A percentile compares a stretch with the other conserved stretches of the same genome.
Conservation (phyloP, 2,888 invertebrate genomes). For the Eristalinus sepulchralis region DNA sequence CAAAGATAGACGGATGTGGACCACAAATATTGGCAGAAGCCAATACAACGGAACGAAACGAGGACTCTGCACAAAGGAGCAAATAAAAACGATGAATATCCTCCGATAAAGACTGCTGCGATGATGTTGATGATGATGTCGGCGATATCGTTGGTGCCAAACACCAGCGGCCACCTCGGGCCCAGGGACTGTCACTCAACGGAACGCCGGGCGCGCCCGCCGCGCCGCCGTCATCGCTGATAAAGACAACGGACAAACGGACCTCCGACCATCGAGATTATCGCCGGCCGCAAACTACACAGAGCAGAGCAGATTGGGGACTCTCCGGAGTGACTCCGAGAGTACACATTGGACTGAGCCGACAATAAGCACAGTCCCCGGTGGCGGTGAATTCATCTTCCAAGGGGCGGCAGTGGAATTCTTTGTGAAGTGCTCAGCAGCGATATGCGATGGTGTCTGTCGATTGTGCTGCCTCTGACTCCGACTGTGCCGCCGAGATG, state of each 20-base stretch:
- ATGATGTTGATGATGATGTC: conserved; percentile 30
- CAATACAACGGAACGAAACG: conserved; percentile 44
- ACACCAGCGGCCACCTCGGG: neutral
- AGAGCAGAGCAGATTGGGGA: conserved; percentile 31
- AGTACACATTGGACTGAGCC: conserved; percentile 12
- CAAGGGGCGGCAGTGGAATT: conserved; percentile 15
- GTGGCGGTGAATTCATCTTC: conserved; percentile 66
- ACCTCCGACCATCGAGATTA: conserved; percentile 32
- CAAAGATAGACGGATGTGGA: conserved; percentile 22
- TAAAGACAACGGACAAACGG: conserved; percentile 1
- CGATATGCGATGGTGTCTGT: conserved; percentile 38
- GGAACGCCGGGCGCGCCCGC: neutral
- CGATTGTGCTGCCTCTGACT: conserved; percentile 34
- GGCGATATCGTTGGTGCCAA: neutral
- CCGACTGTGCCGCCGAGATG: neutral
- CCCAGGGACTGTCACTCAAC: neutral
- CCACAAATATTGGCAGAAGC: conserved; percentile 66
- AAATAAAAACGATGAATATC: conserved; percentile 68
- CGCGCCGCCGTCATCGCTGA: neutral
- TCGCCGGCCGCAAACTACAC: conserved; percentile 39
- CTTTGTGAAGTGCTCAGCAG: conserved; percentile 46
- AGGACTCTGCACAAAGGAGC: conserved; percentile 34
- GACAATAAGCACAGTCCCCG: conserved; percentile 48
- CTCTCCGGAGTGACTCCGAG: conserved; percentile 3
- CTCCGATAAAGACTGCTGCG: conserved; percentile 49